Conservation (phyloP, 2,797 vertebrate species). For the Mus caroli region DNA sequence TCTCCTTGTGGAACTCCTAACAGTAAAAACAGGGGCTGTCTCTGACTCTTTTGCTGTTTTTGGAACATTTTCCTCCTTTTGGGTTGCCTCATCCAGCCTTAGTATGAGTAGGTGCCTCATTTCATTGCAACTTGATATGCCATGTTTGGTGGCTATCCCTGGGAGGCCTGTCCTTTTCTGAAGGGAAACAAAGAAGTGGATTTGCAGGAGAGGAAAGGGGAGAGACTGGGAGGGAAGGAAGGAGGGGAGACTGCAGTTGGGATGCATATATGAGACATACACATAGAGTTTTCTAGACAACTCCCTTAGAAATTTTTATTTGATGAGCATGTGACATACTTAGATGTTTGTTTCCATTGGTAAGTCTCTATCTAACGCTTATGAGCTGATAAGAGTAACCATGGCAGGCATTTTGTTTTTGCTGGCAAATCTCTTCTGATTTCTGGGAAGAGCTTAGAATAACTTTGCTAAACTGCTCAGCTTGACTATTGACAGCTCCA, state of each 20-base stretch:
- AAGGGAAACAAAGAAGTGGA: background rate
- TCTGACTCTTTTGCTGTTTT: too few relatives aligned
- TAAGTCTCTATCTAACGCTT: background rate
- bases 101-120: background rate
- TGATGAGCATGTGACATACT: background rate
- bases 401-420: background rate
- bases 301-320: conserved; percentile 44
- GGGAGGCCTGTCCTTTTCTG: background rate
- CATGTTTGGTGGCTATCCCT: background rate
- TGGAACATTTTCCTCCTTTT: background rate
- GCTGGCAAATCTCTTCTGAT: background rate
- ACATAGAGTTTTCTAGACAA: background rate
- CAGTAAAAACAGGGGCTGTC: too few relatives aligned
- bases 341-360: background rate
- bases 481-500: background rate
- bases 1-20: background rate
- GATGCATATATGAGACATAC: background rate
- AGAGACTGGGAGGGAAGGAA: too few relatives aligned
- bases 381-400: background rate
- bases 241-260: background rate
- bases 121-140: background rate
- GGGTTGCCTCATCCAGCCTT: background rate
- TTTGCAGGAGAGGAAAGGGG: background rate
- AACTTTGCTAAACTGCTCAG: conserved; percentile 40
- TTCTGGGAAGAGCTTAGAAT: conserved; percentile 31